Evolutionary conservation across 2,797 vertebrate species (phyloP).

Genomic region (Phrynocephalus forsythii): DNA sequence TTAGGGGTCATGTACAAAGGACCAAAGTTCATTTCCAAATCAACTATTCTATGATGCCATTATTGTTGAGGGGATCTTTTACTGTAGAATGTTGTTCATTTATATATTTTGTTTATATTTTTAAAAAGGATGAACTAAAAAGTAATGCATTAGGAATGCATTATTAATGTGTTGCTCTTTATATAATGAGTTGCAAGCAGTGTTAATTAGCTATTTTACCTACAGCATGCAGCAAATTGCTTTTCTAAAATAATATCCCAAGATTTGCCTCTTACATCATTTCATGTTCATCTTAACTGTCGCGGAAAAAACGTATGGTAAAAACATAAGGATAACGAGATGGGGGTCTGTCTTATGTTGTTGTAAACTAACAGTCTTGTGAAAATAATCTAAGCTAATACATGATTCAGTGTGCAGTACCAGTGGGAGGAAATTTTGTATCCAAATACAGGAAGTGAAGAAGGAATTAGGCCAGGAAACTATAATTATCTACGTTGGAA

Average conservation of each 20-base stretch:
- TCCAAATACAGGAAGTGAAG: slow-evolving; percentile 10
- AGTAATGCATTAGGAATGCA: too few species aligned
- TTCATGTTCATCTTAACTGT: not conserved
- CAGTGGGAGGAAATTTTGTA: slow-evolving; percentile 4
- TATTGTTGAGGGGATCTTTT: too few species aligned
- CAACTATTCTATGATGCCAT: too few species aligned
- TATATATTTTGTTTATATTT: too few species aligned
- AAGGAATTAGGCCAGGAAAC: not conserved
- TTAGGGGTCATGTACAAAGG: too few species aligned
- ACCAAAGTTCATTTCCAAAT: too few species aligned
- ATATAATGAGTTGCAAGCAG: not conserved
- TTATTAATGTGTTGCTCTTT: not conserved
- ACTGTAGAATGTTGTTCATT: too few species aligned
- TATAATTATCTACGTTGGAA: fast-evolving
- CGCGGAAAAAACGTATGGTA: not conserved
- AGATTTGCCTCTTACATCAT: not conserved
- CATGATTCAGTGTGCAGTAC: not conserved
- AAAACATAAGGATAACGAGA: not conserved
- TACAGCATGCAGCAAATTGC: not conserved
- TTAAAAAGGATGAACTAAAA: too few species aligned
- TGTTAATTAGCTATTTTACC: not conserved
- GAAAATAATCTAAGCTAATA: not conserved
- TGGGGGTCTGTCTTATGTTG: not conserved
- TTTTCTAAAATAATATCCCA: slow-evolving; percentile 1
- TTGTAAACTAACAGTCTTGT: not conserved